phyloP scores from a whole-genome alignment of 2,888 invertebrate species.

The Isoperla grammatica region DNA sequence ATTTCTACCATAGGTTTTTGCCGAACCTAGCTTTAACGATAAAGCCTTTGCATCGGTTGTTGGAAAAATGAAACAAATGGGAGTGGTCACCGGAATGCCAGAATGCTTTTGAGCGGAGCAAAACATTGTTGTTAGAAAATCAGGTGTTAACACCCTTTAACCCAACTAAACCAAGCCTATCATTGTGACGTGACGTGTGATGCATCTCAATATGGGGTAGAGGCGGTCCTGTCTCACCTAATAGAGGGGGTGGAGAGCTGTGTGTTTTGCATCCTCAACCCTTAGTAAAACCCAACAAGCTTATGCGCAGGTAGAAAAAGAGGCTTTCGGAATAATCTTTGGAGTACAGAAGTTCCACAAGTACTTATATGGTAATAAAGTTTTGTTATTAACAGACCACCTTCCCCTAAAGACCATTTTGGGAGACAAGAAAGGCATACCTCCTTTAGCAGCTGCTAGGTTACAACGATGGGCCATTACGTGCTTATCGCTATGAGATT shows the following conservation, averaged over 20 bases:
- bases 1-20: constrained; percentile 5
- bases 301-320: not conserved
- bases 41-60: not conserved
- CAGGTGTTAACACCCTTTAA: not conserved
- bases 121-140: not conserved
- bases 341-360: constrained; percentile 9
- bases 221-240: not conserved
- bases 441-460: constrained; percentile 22
- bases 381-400: constrained; percentile 18
- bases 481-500: not conserved
- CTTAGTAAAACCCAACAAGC: not conserved
- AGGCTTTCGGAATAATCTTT: constrained; percentile 28
- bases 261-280: constrained; percentile 3
- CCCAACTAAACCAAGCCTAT: not conserved
- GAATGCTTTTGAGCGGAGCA: not conserved
- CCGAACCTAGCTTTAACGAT: not conserved
- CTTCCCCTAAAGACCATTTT: constrained; percentile 21
- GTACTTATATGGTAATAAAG: constrained; percentile 13
- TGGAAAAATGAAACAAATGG: not conserved
- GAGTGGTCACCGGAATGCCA: not conserved
- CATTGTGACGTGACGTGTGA: not conserved
- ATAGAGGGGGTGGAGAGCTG: not conserved
- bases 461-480: constrained; percentile 22
- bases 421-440: constrained; percentile 23
- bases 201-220: no score